These are phyloP conservation scores for mouse (Mus musculus) DNA, from an alignment of 2,113 vertebrate genomes.

Conservation along the genomic window GRCm39 chr7:92335001-92335500, in stretches of 20 bases:
- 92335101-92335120: background rate
- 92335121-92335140: background rate
- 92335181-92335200: background rate
- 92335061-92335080: background rate
- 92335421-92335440: slow-evolving; percentile 47
- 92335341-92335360: background rate
- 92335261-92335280: background rate
- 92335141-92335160: background rate
- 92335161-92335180: background rate
- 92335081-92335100: background rate
- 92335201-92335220: background rate
- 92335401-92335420: slow-evolving; percentile 36
- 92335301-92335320: background rate
- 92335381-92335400: slow-evolving; percentile 41
- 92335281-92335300: background rate
- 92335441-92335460: slow-evolving; percentile 17
- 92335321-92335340: background rate
- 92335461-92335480: background rate
- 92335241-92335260: background rate
- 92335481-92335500: background rate
- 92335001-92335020: too few species aligned
- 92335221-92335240: background rate
- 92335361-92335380: slow-evolving; percentile 22
- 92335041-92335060: background rate
- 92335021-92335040: background rate